Evolutionary conservation across 2,888 invertebrate genomes (phyloP).

Genomic region (Cryptosula pallasiana): DNA sequence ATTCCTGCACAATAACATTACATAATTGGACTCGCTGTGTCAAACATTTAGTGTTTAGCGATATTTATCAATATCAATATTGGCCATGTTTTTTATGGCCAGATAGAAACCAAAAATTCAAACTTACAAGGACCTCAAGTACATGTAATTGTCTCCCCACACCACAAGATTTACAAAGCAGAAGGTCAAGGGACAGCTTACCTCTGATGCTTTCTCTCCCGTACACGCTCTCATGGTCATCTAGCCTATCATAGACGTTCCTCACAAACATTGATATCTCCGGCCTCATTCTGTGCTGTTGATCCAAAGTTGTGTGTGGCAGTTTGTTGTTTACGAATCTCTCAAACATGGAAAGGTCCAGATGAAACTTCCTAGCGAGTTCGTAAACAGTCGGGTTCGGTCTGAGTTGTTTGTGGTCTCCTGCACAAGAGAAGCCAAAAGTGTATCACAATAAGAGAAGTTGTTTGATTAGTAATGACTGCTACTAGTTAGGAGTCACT

Average conservation of each 20-base stretch:
- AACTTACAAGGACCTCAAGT: no score
- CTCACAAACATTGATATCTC: slow-evolving; percentile 41
- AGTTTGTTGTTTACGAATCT: background rate
- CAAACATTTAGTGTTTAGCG: no score
- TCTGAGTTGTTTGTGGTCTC: slow-evolving; percentile 71
- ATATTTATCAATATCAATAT: no score
- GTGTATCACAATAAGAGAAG: no score
- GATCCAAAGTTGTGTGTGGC: slow-evolving; percentile 56
- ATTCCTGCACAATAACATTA: background rate
- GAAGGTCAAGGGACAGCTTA: no score
- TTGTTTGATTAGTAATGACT: no score
- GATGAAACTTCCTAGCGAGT: slow-evolving; percentile 61
- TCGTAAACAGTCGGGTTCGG: slow-evolving; percentile 66
- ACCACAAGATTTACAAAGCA: no score
- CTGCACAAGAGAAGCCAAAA: no score
- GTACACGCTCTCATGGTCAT: background rate
- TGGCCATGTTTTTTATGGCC: no score
- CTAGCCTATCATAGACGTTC: slow-evolving; percentile 35
- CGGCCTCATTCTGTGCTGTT: slow-evolving; percentile 58
- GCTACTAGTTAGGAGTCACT: background rate
- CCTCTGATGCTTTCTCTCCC: background rate
- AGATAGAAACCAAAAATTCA: no score
- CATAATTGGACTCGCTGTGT: no score
- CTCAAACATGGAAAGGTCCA: slow-evolving; percentile 72
- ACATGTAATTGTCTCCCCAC: no score